Conservation (phyloP, 2,113 vertebrate species). For the human (Homo sapiens) region GRCh38 chr18:75822001-75822500, state of each 20-base stretch:
- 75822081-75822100: background rate
- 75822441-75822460: background rate
- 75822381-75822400: rapidly evolving
- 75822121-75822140: background rate
- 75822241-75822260: background rate
- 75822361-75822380: background rate
- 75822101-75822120: background rate
- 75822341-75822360: background rate
- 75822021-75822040: background rate
- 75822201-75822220: background rate
- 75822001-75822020: background rate
- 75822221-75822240: background rate
- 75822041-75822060: no score
- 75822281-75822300: background rate
- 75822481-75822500: background rate
- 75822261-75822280: background rate
- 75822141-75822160: rapidly evolving
- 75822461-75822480: background rate
- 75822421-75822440: background rate
- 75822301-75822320: background rate
- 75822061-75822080: no score
- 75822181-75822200: no score
- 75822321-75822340: background rate
- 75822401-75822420: background rate
- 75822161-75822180: no score